A percentile compares a stretch with the other conserved stretches of the same genome.
phyloP scores from a whole-genome alignment of 1,140 invertebrate genomes.

The Zaprionus tsacasi region DNA sequence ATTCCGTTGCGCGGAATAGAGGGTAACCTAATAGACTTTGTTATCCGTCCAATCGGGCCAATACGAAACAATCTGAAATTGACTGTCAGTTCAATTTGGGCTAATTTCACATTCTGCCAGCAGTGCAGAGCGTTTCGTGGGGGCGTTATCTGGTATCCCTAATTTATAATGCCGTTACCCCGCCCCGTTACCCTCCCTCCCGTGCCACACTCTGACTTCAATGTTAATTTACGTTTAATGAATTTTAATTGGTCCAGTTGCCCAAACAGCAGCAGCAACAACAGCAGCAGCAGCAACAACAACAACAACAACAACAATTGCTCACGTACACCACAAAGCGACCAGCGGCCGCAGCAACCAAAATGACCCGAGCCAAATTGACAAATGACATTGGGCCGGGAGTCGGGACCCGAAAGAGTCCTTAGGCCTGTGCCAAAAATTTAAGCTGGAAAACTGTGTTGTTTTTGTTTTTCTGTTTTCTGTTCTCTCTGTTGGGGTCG shows the following conservation, averaged over 20 bases:
- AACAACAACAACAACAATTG: constrained; percentile 50
- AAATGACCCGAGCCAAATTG: constrained; percentile 61
- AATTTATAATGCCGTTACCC: constrained; percentile 58
- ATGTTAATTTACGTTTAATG: constrained; percentile 83
- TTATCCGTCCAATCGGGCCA: constrained; percentile 22
- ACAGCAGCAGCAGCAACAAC: constrained; percentile 13
- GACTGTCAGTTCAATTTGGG: constrained; percentile 42
- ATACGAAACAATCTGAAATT: constrained; percentile 40
- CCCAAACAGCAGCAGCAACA: constrained; percentile 41
- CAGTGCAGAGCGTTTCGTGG: constrained; percentile 28
- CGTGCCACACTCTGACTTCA: constrained; percentile 35
- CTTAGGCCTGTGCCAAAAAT: constrained; percentile 25
- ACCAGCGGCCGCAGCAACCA: constrained; percentile 14
- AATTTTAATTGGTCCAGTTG: constrained; percentile 70
- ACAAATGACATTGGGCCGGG: constrained; percentile 68
- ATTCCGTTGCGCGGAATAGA: too few relatives aligned
- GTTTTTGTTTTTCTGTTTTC: constrained; percentile 26
- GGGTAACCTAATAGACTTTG: constrained; percentile 1
- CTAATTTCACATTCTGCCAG: constrained; percentile 42
- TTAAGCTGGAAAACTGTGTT: constrained; percentile 28
- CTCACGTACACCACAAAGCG: constrained; percentile 67
- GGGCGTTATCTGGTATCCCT: constrained; percentile 26
- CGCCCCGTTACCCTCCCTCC: not conserved
- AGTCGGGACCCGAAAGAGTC: constrained; percentile 7
- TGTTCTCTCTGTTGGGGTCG: not conserved